Evolutionary conservation across 2,113 vertebrate species (phyloP).

Genomic region (Oryzias curvinotus): DNA sequence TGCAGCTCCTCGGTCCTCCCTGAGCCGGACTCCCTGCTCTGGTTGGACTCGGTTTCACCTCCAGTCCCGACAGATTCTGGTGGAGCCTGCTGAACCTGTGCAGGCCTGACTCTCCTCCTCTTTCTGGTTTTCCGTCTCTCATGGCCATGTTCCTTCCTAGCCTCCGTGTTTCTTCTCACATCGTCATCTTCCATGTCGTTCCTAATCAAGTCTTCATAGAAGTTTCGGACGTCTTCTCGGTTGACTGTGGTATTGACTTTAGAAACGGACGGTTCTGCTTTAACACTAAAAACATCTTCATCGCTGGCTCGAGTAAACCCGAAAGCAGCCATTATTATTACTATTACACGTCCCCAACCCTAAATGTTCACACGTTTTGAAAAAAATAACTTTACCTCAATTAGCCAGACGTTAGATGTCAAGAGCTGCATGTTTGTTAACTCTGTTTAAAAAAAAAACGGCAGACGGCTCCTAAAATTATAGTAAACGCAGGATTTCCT

Average conservation of each 20-base stretch:
- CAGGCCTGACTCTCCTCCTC: conserved; percentile 14
- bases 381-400: too few species aligned
- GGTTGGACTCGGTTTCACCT: conserved; percentile 1
- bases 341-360: accelerated
- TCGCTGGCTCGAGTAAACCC: conserved; percentile 81
- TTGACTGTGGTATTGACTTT: background rate
- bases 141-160: background rate
- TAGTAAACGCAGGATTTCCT: too few species aligned
- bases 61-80: background rate
- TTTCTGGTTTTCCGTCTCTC: background rate
- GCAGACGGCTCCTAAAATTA: too few species aligned
- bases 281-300: conserved; percentile 70
- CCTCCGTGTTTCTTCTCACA: background rate
- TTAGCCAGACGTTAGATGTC: too few species aligned
- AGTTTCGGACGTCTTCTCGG: conserved; percentile 78
- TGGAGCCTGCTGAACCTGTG: conserved; percentile 2
- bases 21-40: conserved; percentile 10
- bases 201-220: conserved; percentile 79
- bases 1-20: conserved; percentile 54
- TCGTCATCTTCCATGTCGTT: conserved; percentile 1
- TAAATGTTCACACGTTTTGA: too few species aligned
- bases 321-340: conserved; percentile 67
- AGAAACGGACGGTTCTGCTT: background rate
- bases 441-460: too few species aligned
- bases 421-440: too few species aligned